Percentiles rank a stretch among this genome's conserved stretches.
These are phyloP conservation scores for Pseudolaguvia tuberculata DNA, from an alignment of 2,113 vertebrate species.

Conservation along the genomic window DNA sequence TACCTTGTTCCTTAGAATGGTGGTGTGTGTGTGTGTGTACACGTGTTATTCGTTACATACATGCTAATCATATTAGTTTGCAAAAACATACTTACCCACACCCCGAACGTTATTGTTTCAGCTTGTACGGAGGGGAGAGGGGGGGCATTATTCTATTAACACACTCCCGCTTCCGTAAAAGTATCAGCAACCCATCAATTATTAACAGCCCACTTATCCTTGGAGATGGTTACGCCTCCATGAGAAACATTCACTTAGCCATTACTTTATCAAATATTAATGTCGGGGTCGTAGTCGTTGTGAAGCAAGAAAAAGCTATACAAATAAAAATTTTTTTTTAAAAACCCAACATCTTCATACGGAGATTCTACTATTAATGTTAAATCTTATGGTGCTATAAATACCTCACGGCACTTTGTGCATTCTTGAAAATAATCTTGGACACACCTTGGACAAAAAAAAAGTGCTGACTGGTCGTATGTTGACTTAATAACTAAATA, in stretches of 20 bases:
- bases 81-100: conserved; percentile 34
- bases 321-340: no score
- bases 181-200: conserved; percentile 49
- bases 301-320: conserved; percentile 45
- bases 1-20: conserved; percentile 3
- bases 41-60: conserved; percentile 29
- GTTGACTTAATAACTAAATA: no score
- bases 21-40: conserved; percentile 20
- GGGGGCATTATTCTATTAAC: conserved; percentile 49
- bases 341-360: conserved; percentile 13
- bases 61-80: conserved; percentile 37
- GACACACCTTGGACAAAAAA: no score
- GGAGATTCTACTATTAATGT: neutral
- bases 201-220: conserved; percentile 48
- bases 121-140: conserved; percentile 30
- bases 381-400: neutral
- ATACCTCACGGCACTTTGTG: no score
- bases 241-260: conserved; percentile 48
- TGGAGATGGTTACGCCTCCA: conserved; percentile 42
- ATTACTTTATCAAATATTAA: conserved; percentile 72
- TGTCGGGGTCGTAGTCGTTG: conserved; percentile 66
- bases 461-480: no score
- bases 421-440: no score
- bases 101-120: conserved; percentile 39
- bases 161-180: conserved; percentile 45